A percentile compares a stretch with the other conserved stretches of the same genome.
Evolutionary conservation across 2,797 vertebrate species (phyloP).

Genomic region (Psittacula derbiana): DNA sequence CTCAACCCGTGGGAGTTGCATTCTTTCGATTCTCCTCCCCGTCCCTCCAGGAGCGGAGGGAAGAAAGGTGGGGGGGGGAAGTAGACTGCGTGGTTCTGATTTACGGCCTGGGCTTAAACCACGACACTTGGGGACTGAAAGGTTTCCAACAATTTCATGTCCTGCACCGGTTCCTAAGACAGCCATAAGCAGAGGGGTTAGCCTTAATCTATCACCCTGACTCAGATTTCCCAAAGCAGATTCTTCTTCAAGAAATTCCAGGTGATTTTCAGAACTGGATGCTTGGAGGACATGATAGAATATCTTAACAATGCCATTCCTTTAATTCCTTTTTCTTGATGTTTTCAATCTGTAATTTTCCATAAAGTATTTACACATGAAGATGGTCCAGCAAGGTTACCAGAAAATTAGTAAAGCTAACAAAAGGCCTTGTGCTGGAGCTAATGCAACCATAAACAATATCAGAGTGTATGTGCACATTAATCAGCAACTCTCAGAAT

Average conservation of each 20-base stretch:
- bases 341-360: not conserved
- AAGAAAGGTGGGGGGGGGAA: no score
- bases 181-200: not conserved
- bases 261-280: not conserved
- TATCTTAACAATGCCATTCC: not conserved
- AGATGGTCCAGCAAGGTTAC: not conserved
- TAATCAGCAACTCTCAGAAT: not conserved
- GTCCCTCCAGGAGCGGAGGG: no score
- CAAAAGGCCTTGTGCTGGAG: not conserved
- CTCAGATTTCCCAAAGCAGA: not conserved
- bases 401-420: not conserved
- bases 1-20: no score
- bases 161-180: not conserved
- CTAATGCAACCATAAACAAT: not conserved
- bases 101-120: no score
- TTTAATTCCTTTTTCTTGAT: not conserved
- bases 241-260: not conserved
- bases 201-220: not conserved
- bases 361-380: not conserved
- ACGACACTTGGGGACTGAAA: not conserved
- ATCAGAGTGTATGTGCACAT: no score
- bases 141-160: not conserved
- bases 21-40: no score
- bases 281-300: not conserved
- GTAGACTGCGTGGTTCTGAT: no score